Evolutionary conservation across 2,113 vertebrate genomes (phyloP).

Genomic region (Cebus imitator): DNA sequence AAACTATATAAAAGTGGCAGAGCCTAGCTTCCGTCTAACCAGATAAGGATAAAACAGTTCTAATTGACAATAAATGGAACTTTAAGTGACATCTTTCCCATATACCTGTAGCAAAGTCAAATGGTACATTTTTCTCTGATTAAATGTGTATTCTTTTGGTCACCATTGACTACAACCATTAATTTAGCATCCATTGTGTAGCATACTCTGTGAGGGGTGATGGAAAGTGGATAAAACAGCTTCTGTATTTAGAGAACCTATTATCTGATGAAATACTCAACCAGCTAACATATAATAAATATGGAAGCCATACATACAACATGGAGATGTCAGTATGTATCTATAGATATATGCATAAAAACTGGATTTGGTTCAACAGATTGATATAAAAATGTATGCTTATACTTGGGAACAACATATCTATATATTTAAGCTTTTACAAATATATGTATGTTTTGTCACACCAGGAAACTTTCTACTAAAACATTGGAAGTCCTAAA

Average conservation of each 20-base stretch:
- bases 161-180: slow-evolving; percentile 60
- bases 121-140: slow-evolving; percentile 64
- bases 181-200: slow-evolving; percentile 70
- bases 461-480: neutral
- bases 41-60: slow-evolving; percentile 73
- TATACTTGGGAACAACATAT: neutral
- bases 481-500: neutral
- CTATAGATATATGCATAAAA: neutral
- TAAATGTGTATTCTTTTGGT: slow-evolving; percentile 60
- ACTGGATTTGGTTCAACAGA: neutral
- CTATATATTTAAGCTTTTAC: neutral
- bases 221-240: slow-evolving; percentile 44
- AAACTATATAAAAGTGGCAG: slow-evolving; percentile 81
- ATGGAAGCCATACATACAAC: neutral
- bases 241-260: slow-evolving; percentile 54
- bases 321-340: neutral
- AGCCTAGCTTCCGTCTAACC: slow-evolving; percentile 77
- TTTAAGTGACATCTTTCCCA: slow-evolving; percentile 62
- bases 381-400: neutral
- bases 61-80: slow-evolving; percentile 62
- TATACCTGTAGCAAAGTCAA: slow-evolving; percentile 62
- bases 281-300: slow-evolving; percentile 33
- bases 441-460: neutral
- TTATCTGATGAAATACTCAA: slow-evolving; percentile 53
- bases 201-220: slow-evolving; percentile 45